Conservation (phyloP, 2,888 invertebrate species). For the Apeira syringaria region DNA sequence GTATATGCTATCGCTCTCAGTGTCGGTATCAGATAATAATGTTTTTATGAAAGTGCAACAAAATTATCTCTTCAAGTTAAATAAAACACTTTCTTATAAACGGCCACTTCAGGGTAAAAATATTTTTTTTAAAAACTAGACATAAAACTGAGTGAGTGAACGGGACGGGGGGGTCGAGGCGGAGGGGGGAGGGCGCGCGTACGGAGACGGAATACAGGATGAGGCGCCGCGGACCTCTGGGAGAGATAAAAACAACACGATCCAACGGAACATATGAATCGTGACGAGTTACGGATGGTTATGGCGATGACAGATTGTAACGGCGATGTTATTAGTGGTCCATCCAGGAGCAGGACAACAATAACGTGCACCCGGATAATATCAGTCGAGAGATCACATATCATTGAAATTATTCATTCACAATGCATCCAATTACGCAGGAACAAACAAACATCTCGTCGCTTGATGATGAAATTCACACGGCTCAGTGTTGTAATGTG, state of each 20-base stretch:
- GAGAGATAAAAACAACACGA: constrained; percentile 39
- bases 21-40: no score
- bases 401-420: no score
- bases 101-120: background rate
- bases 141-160: constrained; percentile 3
- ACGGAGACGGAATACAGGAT: constrained; percentile 43
- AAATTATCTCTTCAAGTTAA: no score
- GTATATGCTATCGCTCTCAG: no score
- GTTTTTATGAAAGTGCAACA: no score
- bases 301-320: constrained; percentile 5
- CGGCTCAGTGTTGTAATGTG: no score
- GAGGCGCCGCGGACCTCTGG: constrained; percentile 32
- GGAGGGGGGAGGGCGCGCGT: constrained; percentile 30
- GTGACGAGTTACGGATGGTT: constrained; percentile 19
- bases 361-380: no score
- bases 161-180: constrained; percentile 16
- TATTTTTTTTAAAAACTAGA: background rate
- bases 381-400: no score
- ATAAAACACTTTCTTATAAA: no score
- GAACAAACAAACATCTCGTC: no score
- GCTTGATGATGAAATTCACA: no score
- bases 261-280: constrained; percentile 35
- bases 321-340: background rate
- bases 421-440: no score
- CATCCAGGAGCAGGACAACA: background rate